Percentiles rank a stretch among this genome's conserved stretches.
These are phyloP conservation scores for Pipra filicauda DNA, from an alignment of 2,113 vertebrate genomes.

Conservation along the genomic window DNA sequence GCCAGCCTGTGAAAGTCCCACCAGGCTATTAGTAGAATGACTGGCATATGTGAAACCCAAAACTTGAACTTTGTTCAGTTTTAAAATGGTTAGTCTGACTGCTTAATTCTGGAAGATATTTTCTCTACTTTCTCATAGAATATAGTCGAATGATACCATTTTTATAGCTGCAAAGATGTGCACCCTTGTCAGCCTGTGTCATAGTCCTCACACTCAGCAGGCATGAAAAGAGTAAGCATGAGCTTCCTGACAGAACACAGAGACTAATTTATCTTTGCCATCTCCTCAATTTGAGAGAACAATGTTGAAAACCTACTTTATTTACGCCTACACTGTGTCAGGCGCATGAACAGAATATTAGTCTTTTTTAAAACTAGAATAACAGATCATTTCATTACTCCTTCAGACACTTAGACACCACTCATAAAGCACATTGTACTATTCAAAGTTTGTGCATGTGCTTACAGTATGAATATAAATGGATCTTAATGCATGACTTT, in stretches of 20 bases:
- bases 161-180: not conserved
- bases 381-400: slow-evolving; percentile 66
- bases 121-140: not conserved
- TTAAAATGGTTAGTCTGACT: not conserved
- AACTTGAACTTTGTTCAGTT: not conserved
- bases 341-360: slow-evolving; percentile 53
- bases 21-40: not conserved
- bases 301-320: slow-evolving; percentile 62
- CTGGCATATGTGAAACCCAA: not conserved
- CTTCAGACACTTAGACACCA: slow-evolving; percentile 64
- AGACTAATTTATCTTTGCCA: slow-evolving; percentile 54
- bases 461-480: slow-evolving; percentile 33
- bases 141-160: not conserved
- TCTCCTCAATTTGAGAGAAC: slow-evolving; percentile 60
- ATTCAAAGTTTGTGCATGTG: slow-evolving; percentile 34
- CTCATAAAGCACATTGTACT: slow-evolving; percentile 45
- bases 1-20: not conserved
- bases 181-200: slow-evolving; percentile 5
- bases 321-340: slow-evolving; percentile 58
- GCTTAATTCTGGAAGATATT: not conserved
- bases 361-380: slow-evolving; percentile 52
- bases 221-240: slow-evolving; percentile 27
- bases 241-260: slow-evolving; percentile 59
- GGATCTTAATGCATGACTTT: not conserved
- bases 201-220: not conserved